Conservation (phyloP, 2,113 vertebrate genomes). For the Hydropotes inermis region DNA sequence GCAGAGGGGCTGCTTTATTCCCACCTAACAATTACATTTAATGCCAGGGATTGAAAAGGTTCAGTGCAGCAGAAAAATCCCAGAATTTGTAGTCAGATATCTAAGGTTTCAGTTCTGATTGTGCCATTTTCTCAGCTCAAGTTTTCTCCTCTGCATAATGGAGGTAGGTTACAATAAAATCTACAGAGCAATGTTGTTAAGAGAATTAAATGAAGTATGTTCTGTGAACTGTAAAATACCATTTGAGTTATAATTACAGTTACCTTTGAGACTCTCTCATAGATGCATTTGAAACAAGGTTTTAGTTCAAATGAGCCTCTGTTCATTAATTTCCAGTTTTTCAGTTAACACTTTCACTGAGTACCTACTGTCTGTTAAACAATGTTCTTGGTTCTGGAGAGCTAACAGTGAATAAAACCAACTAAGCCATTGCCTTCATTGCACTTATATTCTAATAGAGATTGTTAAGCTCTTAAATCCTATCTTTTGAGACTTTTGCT, state of each 20-base stretch:
- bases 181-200: not conserved
- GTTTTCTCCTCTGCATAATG: not conserved
- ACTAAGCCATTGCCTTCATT: not conserved
- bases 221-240: not conserved
- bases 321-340: not conserved
- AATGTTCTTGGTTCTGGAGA: not conserved
- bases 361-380: not conserved
- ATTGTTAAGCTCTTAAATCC: not conserved
- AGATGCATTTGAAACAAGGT: not conserved
- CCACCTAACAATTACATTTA: not conserved
- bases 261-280: not conserved
- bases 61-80: not conserved
- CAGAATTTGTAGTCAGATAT: not conserved
- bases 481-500: not conserved
- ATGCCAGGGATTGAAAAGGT: not conserved
- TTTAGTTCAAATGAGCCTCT: not conserved
- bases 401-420: not conserved
- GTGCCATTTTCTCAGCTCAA: not conserved
- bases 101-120: not conserved
- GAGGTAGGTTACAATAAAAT: not conserved
- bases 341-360: not conserved
- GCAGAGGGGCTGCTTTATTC: not conserved
- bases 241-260: not conserved
- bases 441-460: not conserved
- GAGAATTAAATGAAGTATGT: not conserved